These are phyloP conservation scores for Acanthacorydalis orientalis DNA, from an alignment of 2,888 invertebrate genomes.

Conservation along the genomic window DNA sequence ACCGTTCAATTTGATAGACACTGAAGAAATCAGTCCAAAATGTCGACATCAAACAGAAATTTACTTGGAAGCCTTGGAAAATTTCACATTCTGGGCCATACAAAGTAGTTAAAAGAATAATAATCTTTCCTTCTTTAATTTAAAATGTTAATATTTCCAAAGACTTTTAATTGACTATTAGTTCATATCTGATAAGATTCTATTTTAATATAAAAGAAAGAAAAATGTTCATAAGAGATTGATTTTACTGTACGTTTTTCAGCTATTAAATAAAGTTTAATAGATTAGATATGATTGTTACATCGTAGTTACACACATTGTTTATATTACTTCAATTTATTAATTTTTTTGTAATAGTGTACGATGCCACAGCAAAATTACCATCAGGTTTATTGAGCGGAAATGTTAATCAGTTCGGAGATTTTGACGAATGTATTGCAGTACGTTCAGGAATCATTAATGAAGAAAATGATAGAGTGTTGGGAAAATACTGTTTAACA, in stretches of 20 bases:
- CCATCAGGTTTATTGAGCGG: constrained; percentile 26
- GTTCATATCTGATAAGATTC: too few relatives aligned
- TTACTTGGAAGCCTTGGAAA: constrained; percentile 19
- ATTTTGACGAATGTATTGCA: constrained; percentile 24
- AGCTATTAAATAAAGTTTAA: too few relatives aligned
- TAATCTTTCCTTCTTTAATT: too few relatives aligned
- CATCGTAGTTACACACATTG: too few relatives aligned
- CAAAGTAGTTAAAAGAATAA: constrained; percentile 19
- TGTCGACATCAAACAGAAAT: constrained; percentile 20
- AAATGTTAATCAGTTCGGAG: constrained; percentile 26
- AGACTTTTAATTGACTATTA: too few relatives aligned
- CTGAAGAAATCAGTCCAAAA: constrained; percentile 17
- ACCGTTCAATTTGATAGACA: constrained; percentile 20
- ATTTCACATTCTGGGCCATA: constrained; percentile 24
- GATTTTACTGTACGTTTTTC: neutral
- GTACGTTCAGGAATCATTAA: constrained; percentile 10
- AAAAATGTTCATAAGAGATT: too few relatives aligned
- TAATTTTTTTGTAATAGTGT: too few relatives aligned
- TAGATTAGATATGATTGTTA: too few relatives aligned
- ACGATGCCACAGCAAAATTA: constrained; percentile 25
- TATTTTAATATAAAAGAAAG: too few relatives aligned
- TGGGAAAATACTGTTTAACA: constrained; percentile 47
- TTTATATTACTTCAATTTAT: too few relatives aligned
- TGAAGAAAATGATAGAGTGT: constrained; percentile 22
- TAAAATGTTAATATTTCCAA: neutral